Base-by-base conservation (phyloP, 2,113 vertebrate species). In the Malurus elegans region DNA sequence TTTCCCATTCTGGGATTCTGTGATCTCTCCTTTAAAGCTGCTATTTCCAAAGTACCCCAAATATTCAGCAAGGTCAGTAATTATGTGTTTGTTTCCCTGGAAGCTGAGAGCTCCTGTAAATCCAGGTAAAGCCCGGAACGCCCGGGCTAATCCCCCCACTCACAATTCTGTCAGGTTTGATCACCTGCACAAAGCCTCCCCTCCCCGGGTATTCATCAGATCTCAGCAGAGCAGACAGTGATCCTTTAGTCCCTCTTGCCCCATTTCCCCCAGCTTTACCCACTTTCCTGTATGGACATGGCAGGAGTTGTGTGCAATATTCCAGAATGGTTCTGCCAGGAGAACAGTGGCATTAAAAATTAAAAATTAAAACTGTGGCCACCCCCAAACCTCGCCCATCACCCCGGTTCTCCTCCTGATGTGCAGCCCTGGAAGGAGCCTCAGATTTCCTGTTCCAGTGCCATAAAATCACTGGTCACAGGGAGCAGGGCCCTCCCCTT, bases 171-270 rank as follows among this genome's bases (percentile, higher is more conserved):
- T 17, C 89, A 69, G 45, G 19, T 80, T 31, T 36, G 83, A 80
- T 88, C 86, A 53, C 48, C 89, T 45, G 91, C 67, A 50, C 21
- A 24, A 12, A 26, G 73, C 12, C 18, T 6, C 56, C 64, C 21
- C 87, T 95, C 7, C 21, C 84, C 13, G 7, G 34, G 61, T 25
- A 29, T 91, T 36, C 83, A 26, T 86, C 92, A 71, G 10, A 80
- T 11, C 71, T 71, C 93, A 94, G 89, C 47, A 48, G 36, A 50
- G 93, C 86, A 92, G 95, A 79, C 93, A 93, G 92, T 45, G 72
- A 91, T 84, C 90, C 92, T 95, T 92, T 71, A n/a, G 73, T 92
- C 90, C 93, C 95, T 78, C 69, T 56, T 71, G 92, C 93, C 90
- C 71, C 94, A 94, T 89, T 96, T 47, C 76, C n/a, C 10, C 3